These are phyloP conservation scores for Carduelis carduelis DNA, from an alignment of 2,797 vertebrate species.

Conservation along the genomic window DNA sequence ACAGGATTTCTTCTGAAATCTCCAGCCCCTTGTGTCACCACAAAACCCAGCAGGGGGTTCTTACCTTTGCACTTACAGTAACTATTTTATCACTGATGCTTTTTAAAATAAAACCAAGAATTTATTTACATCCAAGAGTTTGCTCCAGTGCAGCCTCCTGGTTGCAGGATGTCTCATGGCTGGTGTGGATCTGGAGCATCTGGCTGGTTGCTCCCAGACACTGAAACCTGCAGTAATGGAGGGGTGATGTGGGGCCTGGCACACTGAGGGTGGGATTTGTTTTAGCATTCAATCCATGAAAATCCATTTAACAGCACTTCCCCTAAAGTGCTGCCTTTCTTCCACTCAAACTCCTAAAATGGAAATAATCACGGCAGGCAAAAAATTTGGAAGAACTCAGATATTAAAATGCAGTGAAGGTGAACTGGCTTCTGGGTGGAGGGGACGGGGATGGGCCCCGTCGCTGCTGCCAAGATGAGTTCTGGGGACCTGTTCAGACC, in stretches of 20 bases:
- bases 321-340: neutral
- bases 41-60: neutral
- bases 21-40: rapidly evolving
- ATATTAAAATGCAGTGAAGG: neutral
- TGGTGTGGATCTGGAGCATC: neutral
- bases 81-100: neutral
- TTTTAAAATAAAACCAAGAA: neutral
- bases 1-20: neutral
- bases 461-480: rapidly evolving
- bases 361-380: neutral
- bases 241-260: neutral
- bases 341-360: neutral
- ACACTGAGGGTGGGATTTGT: neutral
- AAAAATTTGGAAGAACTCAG: neutral
- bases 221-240: neutral
- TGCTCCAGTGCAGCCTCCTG: neutral
- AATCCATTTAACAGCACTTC: neutral
- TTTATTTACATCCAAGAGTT: neutral
- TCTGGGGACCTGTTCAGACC: neutral
- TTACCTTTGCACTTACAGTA: neutral
- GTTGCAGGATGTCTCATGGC: neutral
- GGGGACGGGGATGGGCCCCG: neutral
- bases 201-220: neutral
- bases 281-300: neutral
- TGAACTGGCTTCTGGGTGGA: neutral